phyloP scores from a whole-genome alignment of 2,113 vertebrate species.

The Dendrocopos noguchii region DNA sequence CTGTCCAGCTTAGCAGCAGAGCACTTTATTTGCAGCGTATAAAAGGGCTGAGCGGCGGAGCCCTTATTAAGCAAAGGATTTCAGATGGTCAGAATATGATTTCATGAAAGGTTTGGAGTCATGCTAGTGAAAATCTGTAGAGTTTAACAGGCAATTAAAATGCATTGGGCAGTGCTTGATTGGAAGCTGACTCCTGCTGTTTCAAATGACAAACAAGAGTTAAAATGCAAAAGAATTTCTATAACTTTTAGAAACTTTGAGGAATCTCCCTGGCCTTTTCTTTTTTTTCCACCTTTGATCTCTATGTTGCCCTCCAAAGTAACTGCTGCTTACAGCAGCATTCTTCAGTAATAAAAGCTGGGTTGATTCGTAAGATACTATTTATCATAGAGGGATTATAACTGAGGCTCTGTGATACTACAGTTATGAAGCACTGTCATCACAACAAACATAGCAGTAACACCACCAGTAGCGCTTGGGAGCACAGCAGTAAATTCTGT shows the following conservation, averaged over 20 bases:
- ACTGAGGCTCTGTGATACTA: neutral
- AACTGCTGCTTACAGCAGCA: neutral
- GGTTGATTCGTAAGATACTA: neutral
- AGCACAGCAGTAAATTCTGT: neutral
- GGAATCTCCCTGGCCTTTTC: neutral
- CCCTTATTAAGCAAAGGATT: neutral
- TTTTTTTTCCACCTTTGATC: neutral
- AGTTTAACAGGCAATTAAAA: neutral
- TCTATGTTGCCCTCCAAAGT: neutral
- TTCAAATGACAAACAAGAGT: neutral
- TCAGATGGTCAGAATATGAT: neutral
- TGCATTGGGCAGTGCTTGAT: neutral
- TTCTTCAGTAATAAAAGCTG: neutral
- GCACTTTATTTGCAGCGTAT: neutral
- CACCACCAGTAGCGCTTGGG: neutral
- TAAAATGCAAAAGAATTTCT: neutral
- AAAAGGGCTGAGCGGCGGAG: neutral
- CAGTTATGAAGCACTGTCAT: constrained; percentile 12
- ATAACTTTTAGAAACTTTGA: neutral
- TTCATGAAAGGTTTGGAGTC: neutral
- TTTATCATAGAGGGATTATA: constrained; percentile 37
- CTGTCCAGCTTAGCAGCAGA: constrained; percentile 2
- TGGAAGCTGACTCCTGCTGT: neutral
- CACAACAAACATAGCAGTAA: neutral
- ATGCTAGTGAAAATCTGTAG: neutral